Evolutionary conservation across 2,888 invertebrate species (phyloP), one percentile per base, ranked within the genome.

Genomic region (Hyppa rectilinea): DNA sequence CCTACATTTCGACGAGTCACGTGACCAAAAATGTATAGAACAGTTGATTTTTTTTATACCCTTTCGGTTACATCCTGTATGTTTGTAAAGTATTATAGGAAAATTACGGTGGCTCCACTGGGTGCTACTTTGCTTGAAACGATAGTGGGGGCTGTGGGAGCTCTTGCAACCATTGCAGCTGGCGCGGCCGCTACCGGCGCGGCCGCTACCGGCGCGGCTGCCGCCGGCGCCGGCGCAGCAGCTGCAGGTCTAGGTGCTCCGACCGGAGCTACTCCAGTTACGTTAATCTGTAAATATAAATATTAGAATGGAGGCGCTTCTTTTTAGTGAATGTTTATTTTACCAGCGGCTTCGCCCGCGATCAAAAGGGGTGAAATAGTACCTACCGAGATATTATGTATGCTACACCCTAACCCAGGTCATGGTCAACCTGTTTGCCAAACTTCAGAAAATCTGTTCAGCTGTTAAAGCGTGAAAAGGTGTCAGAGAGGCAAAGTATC

Each of bases 191-290:
- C n/a, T 0, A 31, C n/a, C 0, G 83, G 67, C 96, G 97, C 97
- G 10, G 97, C 96, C 0, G 64, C 50, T 0, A 38, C 17, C 0
- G 34, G 95, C 45, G 97, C 92, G 14, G 97, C 97, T 4, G 97
- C 81, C 0, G 96, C 89, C 0, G 96, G 91, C 26, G 96, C 92
- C 4, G 95, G 85, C 0, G 95, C 88, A 14, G 96, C 87, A 0
- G 96, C 90, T 2, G 96, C 81, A 4, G 92, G 84, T 0, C 95
- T 84, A 80, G 0, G 92, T 85, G 95, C 84, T 0, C 96, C 83
- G 0, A 89, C 88, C 0, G 95, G 92, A 0, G 95, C 92, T n/a
- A 93, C 89, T 0, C 96, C 93, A 3, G 95, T 92, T 23, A 96
- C 83, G 36, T 95, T 88, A 65, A 95, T 87, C 95, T 95, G 80